Evolutionary conservation across 2,888 invertebrate genomes (phyloP), one percentile per base, ranked within the genome.

Genomic region (Agrotis clavis): DNA sequence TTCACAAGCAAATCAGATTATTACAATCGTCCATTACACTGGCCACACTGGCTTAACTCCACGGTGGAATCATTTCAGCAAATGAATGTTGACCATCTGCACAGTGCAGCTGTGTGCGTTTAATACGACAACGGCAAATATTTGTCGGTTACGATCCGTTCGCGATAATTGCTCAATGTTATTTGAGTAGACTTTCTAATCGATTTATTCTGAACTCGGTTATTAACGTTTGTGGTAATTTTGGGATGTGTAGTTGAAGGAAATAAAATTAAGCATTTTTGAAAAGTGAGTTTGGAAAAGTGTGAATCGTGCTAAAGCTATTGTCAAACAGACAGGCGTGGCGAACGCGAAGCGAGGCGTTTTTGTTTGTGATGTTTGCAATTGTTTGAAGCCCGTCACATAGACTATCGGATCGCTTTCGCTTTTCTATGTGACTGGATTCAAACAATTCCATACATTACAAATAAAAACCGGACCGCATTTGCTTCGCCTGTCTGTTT

Each of bases 41-140:
- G 72, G 80, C n/a, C 35, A 35, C 57, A 35, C 35, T 57, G 57
- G 57, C 72, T 77, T 75, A 76, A 66, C 76, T 69, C 69, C n/a
- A 74, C 77, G 64, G 74, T 77, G 61, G 70, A 74, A 75, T 83
- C 65, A 75, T 75, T 68, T 30, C 69, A 19, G 67, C 68, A 81
- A 85, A 86, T 85, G 77, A 84, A 86, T 87, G 87, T 87, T 87
- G 86, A 85, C 86, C 77, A 70, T 87, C 83, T 69, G 75, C 67
- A 77, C 59, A 18, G 25, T 83, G 83, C 82, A 84, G 68, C 71
- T 84, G 86, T 81, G 83, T 84, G 86, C 77, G 79, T 75, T 83
- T 81, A 83, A 82, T 85, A 83, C 61, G 83, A 71, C 63, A 81
- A 61, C 68, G 66, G 63, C 71, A 76, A 83, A 81, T 81, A 83